Base-by-base conservation (phyloP, 2,113 vertebrate genomes). In the Echinops telfairi region DNA sequence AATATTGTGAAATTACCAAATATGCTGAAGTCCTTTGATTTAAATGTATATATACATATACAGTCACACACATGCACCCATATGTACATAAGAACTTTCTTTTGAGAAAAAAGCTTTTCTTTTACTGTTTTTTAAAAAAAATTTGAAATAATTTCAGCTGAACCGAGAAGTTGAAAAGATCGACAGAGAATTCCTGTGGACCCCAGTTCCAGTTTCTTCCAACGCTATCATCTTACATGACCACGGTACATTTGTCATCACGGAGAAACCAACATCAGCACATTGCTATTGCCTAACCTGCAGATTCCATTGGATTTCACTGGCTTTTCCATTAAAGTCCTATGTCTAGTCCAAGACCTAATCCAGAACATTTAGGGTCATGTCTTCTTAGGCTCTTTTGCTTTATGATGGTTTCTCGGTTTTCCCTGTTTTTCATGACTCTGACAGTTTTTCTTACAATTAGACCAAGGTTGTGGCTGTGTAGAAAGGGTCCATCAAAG, bases 81-180 rank as follows among this genome's bases (percentile, higher is more conserved):
- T 0, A 23, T 8, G 11, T 23, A 71, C 22, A 75, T 33, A 83
- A 38, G 38, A 23, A n/a, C 22, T 62, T 83, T 86, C 31, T 86
- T 93, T 78, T 12, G 83, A 64, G 83, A 8, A 8, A 84, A 66
- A n/a, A n/a, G 3, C 2, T 60, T 81, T 3, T 66, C 86, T 88
- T 83, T 57, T 81, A 75, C 84, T 25, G 4, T 83, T 40, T 79
- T 22, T 33, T 40, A 4, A 4, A 58, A 83, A n/a, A 47, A 58
- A 83, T 82, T 88, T 71, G 22, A 20, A 85, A 88, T 93, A 66
- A 68, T 85, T 82, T 76, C 95, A 86, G 23, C 89, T 88, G 47
- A 53, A 53, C 47, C 73, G 79, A 31, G 88, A n/a, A 81, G 17
- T 60, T 83, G 36, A 14, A 91, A 71, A 82, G 20, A 73, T 23